Base-by-base conservation (phyloP, 2,113 vertebrate genomes). In the Neolamprologus falcicula region DNA sequence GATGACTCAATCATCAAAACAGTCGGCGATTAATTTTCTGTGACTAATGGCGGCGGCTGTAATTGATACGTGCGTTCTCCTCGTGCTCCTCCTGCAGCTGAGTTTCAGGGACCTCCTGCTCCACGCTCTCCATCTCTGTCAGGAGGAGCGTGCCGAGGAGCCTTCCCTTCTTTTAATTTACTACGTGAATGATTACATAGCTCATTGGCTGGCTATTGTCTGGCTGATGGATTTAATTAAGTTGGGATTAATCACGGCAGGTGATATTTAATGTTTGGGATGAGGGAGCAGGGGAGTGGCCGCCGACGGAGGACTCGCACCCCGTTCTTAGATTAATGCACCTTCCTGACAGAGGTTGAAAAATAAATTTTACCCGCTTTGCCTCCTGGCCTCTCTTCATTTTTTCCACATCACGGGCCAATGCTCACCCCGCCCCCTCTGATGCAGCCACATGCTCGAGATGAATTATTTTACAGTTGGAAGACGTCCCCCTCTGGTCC, bases 161-260 rank as follows among this genome's bases (percentile, higher is more conserved):
- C 96, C 95, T 95, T 96, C 96, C 96, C 96, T 97, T 97, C 95
- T 96, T 98, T 98, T 98, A 96, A 98, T 98, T 98, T 97, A 98
- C 98, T 98, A 96, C 98, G 98, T 97, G 98, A 98, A 97, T 98
- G 98, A 98, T 99, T 99, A 98, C 97, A 98, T 97, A 98, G 95
- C 98, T 99, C 98, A 99, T 99, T 99, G 98, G 97, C 97, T 97
- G 97, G 97, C 96, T 97, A 98, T 99, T 99, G 98, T 99, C 97
- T 98, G 97, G 96, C 96, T 97, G 98, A 98, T 98, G 97, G 98
- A 97, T 99, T 98, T 98, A 98, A 99, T 99, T 99, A 99, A 98
- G 97, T 98, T 98, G 96, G 97, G 98, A 99, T 99, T 99, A 99
- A 99, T 98, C 98, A 98, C 95, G 93, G 96, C 97, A 96, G 97